Base-by-base conservation (phyloP, 2,113 vertebrate genomes). In the Geococcyx californianus region DNA sequence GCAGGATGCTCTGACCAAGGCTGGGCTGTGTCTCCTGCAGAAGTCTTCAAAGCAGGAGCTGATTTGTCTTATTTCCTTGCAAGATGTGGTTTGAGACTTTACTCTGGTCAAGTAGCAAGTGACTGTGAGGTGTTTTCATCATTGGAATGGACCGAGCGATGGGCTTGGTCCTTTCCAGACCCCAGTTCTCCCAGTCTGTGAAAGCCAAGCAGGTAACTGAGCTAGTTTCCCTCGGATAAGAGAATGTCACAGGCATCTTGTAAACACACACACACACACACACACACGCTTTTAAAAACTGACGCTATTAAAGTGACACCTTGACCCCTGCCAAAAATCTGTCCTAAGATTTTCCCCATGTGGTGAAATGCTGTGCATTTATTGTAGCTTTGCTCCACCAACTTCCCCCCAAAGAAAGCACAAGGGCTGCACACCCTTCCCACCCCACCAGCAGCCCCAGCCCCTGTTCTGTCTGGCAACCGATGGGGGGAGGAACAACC, bases 1-100 rank as follows among this genome's bases (percentile, higher is more conserved):
- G 34, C 44, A 87, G 68, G 67, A 68, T 10, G 1, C 0, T 5
- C 47, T 6, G 2, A 47, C 38, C 0, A 2, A 23, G 68, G 26
- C 2, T 76, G 90, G 40, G 67, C 64, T 62, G 28, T 47, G 40
- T 38, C 20, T 23, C 93, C 36, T 62, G 56, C 59, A n/a, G 36
- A 58, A 87, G 7, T 4, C 10, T 11, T 83, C 40, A 54, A 69
- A 73, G 18, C 58, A 13, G 11, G 58, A 56, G 40, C 11, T n/a
- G 31, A 40, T 85, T 68, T 38, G 4, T 70, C 34, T 42, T 26
- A 40, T 78, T 89, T 75, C 40, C n/a, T 23, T 49, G 33, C 13
- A 74, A 81, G 21, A 62, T 16, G n/a, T 0, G 0, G 18, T 23
- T 60, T 56, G 47, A 72, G 13, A 34, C 29, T 84, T 51, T 52